Percentiles rank a stretch among this genome's conserved stretches.
Conservation (phyloP, 2,113 vertebrate species). For the Callopanchax toddi region DNA sequence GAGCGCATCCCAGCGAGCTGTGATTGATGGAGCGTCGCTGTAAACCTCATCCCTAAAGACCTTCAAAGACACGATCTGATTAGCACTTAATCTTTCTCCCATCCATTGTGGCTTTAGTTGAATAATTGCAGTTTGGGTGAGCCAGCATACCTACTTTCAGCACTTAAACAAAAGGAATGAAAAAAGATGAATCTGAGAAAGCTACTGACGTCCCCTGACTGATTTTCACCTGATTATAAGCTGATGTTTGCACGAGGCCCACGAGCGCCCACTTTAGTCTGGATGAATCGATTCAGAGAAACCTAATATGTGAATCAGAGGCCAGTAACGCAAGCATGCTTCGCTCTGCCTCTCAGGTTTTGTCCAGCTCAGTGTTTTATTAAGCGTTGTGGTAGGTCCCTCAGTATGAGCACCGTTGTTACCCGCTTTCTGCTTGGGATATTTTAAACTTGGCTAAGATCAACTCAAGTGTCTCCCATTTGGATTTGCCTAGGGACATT, state of each 20-base stretch:
- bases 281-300: constrained; percentile 57
- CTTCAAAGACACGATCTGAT: constrained; percentile 58
- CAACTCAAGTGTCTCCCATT: constrained; percentile 70
- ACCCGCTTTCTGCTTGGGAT: constrained; percentile 66
- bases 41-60: constrained; percentile 58
- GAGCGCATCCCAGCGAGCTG: constrained; percentile 14
- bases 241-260: constrained; percentile 63
- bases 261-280: constrained; percentile 54
- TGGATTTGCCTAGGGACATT: constrained; percentile 76
- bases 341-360: constrained; percentile 64
- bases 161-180: constrained; percentile 38
- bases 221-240: constrained; percentile 71
- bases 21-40: constrained; percentile 56
- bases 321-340: constrained; percentile 56
- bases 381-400: constrained; percentile 75
- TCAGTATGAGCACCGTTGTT: constrained; percentile 54
- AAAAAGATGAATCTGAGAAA: constrained; percentile 43
- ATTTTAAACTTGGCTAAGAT: constrained; percentile 77
- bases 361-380: constrained; percentile 69
- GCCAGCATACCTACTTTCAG: constrained; percentile 22
- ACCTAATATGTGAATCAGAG: constrained; percentile 61
- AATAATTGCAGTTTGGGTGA: constrained; percentile 34
- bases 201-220: constrained; percentile 51
- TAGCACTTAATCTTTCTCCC: constrained; percentile 64
- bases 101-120: constrained; percentile 37